phyloP scores from a whole-genome alignment of 2,888 invertebrate species.

The Sesia apiformis region DNA sequence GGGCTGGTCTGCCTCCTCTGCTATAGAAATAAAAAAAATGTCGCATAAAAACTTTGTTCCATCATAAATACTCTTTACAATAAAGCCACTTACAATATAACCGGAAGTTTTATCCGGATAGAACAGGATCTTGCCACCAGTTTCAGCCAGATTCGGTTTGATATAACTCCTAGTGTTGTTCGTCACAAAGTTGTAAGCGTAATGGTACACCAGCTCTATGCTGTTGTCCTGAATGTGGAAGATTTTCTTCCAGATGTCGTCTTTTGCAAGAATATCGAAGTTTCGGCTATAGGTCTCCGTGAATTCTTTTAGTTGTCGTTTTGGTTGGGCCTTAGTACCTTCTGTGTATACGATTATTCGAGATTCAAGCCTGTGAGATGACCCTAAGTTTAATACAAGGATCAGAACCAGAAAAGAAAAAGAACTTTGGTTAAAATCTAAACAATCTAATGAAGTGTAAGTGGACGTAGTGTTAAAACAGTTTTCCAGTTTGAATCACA shows the following conservation, averaged over 20 bases:
- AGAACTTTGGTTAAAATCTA: too few species aligned
- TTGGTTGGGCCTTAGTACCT: slow-evolving; percentile 41
- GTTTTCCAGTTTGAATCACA: too few species aligned
- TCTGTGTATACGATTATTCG: slow-evolving; percentile 44
- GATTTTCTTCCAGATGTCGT: slow-evolving; percentile 78
- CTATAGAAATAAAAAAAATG: too few species aligned
- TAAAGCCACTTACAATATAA: slow-evolving; percentile 72
- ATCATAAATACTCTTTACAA: too few species aligned
- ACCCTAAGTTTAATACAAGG: too few species aligned
- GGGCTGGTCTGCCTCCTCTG: too few species aligned
- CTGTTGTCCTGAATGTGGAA: slow-evolving; percentile 77
- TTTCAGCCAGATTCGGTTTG: slow-evolving; percentile 81
- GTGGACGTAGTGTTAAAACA: too few species aligned
- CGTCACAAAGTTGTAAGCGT: slow-evolving; percentile 75
- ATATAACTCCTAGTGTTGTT: slow-evolving; percentile 78
- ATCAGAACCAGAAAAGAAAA: too few species aligned
- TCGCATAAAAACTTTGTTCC: too few species aligned
- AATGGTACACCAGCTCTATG: slow-evolving; percentile 78
- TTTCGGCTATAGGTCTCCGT: slow-evolving; percentile 78
- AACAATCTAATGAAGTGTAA: too few species aligned
- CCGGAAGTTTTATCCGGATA: slow-evolving; percentile 77
- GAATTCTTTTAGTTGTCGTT: slow-evolving; percentile 55
- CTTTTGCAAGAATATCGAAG: slow-evolving; percentile 61
- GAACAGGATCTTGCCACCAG: slow-evolving; percentile 78
- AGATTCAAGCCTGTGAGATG: slow-evolving; percentile 36